Percentiles rank a stretch among this genome's conserved stretches.
phyloP scores from a whole-genome alignment of 2,113 vertebrate genomes.

The Pogonocichla stellata region DNA sequence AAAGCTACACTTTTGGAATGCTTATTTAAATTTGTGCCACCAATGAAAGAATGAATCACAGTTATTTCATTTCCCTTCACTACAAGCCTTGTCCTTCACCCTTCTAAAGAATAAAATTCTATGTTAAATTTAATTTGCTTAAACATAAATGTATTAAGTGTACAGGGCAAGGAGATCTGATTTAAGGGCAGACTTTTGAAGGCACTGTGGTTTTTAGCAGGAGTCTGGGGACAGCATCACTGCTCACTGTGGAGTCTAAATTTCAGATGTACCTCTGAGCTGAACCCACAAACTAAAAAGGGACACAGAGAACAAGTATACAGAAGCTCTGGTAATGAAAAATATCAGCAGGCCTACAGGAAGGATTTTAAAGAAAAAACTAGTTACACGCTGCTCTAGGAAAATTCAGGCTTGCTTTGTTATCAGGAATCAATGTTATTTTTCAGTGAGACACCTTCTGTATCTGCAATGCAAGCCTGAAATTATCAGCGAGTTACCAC shows the following conservation, averaged over 20 bases:
- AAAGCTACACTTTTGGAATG: background rate
- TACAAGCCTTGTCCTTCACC: background rate
- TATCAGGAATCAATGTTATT: background rate
- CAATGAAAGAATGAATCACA: background rate
- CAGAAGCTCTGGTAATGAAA: background rate
- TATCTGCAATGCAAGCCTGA: background rate
- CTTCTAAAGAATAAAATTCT: background rate
- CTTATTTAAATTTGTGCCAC: background rate
- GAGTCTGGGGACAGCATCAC: background rate
- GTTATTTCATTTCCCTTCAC: background rate
- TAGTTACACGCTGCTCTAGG: background rate
- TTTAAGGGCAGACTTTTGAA: background rate
- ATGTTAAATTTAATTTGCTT: background rate
- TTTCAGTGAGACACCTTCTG: background rate
- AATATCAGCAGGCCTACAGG: background rate
- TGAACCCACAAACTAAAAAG: background rate
- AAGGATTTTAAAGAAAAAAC: background rate
- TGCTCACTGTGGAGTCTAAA: rapidly evolving
- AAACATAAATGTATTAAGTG: background rate
- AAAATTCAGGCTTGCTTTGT: background rate
- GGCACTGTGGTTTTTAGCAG: background rate
- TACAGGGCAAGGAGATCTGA: background rate
- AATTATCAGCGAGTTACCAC: background rate
- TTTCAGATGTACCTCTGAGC: background rate
- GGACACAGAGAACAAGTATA: background rate